These are phyloP conservation scores for Drosophila ercepeae DNA, from an alignment of 1,140 invertebrate genomes.

Conservation along the genomic window DNA sequence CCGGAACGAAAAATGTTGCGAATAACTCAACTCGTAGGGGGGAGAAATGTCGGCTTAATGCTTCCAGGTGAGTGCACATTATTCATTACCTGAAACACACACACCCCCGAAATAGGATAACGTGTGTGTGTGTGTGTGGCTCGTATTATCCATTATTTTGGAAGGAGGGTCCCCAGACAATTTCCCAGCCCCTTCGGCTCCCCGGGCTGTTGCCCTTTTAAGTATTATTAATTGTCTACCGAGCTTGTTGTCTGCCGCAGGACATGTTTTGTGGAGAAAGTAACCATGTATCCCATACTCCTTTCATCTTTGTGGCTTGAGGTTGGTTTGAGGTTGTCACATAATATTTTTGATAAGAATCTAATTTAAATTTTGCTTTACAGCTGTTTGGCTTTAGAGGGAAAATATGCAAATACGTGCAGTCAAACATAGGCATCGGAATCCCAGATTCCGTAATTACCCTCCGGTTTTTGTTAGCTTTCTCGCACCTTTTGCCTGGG, in stretches of 20 bases:
- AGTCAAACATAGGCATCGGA: background rate
- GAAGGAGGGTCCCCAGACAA: slow-evolving; percentile 2
- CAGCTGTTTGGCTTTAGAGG: slow-evolving; percentile 21
- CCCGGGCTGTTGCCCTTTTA: slow-evolving; percentile 54
- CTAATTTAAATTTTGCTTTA: slow-evolving; percentile 53
- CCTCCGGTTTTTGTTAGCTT: slow-evolving; percentile 18
- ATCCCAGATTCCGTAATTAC: background rate
- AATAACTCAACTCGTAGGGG: slow-evolving; percentile 54
- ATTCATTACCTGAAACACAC: slow-evolving; percentile 61
- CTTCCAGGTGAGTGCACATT: slow-evolving; percentile 78
- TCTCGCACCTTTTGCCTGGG: slow-evolving; percentile 16
- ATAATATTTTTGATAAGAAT: slow-evolving; percentile 53
- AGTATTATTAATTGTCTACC: slow-evolving; percentile 80
- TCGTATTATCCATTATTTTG: slow-evolving; percentile 55
- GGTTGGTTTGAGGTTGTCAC: slow-evolving; percentile 34
- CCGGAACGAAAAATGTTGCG: slow-evolving; percentile 40
- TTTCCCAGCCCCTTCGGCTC: slow-evolving; percentile 1
- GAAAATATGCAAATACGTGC: slow-evolving; percentile 11
- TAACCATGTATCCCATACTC: background rate
- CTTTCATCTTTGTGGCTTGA: slow-evolving; percentile 11
- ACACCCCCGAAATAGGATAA: slow-evolving; percentile 9
- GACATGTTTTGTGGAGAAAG: slow-evolving; percentile 36
- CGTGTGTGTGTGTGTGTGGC: slow-evolving; percentile 29
- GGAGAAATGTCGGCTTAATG: slow-evolving; percentile 26
- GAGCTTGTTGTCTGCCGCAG: slow-evolving; percentile 61